Evolutionary conservation across 2,113 vertebrate genomes (phyloP), one percentile per base, ranked within the genome.

Genomic region (Syngnathus floridae): DNA sequence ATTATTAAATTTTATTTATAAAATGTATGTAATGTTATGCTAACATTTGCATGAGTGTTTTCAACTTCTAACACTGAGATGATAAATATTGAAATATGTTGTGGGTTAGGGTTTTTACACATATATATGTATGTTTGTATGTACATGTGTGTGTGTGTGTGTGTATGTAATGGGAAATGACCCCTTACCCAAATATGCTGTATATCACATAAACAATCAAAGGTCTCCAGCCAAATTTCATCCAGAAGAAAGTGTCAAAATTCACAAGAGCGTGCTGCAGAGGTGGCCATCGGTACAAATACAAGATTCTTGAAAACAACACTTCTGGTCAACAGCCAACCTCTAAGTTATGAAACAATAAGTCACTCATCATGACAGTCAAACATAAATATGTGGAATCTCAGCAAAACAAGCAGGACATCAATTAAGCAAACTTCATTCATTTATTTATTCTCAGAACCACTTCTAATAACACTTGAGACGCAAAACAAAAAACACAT

Each of bases 261-360:
- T 82, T 91, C 90, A 90, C 89, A 89, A 58, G 54, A 51, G 51
- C 49, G 58, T 90, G 90, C 68, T 85, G 77, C 68, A 81, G 78
- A 77, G 79, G 75, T 62, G 41, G 54, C 43, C 49, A n/a, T 11
- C 82, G 79, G 78, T 71, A 74, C 46, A 7, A 64, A 31, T 31
- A 31, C 26, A 31, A 31, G 72, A 78, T 45, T 54, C 36, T 54
- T 69, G 64, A 83, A 79, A 81, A 70, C 67, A 74, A 51, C 68
- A 56, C 56, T 66, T 61, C 7, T 52, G 49, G 49, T 21, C 49
- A 52, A 52, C 49, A 74, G 26, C 57, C 46, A 36, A 62, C 26
- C 63, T 67, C 57, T 79, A 69, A 73, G 59, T 77, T 70, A 77
- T 19, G 62, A 72, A 76, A 51, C 54, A 66, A 65, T 56, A 57